Percentiles rank a stretch among this genome's conserved stretches.
These are phyloP conservation scores for Proteles cristata DNA, from an alignment of 2,113 vertebrate species.

Conservation along the genomic window DNA sequence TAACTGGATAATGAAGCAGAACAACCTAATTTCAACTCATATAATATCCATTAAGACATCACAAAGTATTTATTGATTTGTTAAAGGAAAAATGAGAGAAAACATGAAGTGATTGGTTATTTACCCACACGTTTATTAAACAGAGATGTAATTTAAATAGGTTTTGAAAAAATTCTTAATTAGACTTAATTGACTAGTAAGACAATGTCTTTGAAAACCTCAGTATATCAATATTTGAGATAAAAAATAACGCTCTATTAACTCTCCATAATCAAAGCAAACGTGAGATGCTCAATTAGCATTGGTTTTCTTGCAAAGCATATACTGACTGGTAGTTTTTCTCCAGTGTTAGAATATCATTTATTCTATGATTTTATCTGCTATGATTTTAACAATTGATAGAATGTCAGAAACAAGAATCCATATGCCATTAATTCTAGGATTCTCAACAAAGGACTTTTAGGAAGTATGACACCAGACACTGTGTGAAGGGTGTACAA, in stretches of 20 bases:
- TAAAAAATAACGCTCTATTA: neutral
- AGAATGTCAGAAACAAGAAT: neutral
- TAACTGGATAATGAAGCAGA: neutral
- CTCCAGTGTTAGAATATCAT: neutral
- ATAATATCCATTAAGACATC: neutral
- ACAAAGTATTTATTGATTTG: neutral
- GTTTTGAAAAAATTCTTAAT: constrained; percentile 30
- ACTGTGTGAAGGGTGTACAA: neutral
- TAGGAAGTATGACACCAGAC: neutral
- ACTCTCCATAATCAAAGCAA: constrained; percentile 7
- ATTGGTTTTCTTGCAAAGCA: neutral
- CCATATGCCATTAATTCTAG: neutral
- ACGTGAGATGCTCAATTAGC: neutral
- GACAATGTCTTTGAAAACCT: neutral
- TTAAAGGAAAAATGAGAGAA: neutral
- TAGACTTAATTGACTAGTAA: constrained; percentile 16
- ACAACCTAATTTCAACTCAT: neutral
- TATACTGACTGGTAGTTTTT: neutral
- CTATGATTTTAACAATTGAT: neutral
- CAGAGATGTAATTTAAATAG: constrained; percentile 16
- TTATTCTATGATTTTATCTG: too few species aligned
- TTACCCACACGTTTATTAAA: constrained; percentile 12
- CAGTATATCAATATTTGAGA: neutral
- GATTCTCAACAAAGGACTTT: neutral
- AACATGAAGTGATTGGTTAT: neutral